Evolutionary conservation across 1,140 invertebrate genomes (phyloP), one percentile per base, ranked within the genome.

Genomic region (Dinoponera quadriceps): DNA sequence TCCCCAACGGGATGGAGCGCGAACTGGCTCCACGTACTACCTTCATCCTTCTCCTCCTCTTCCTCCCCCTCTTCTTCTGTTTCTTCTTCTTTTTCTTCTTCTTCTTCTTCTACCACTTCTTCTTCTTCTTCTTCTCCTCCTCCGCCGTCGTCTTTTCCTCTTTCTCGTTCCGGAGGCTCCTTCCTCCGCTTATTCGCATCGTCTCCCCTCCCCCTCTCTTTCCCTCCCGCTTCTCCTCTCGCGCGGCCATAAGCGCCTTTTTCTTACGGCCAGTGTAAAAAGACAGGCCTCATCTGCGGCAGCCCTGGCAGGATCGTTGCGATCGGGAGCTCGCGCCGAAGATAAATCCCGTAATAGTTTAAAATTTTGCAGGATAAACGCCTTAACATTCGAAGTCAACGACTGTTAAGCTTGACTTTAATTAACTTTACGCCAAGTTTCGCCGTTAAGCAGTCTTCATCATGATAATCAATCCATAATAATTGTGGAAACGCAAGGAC

Each of bases 251-350:
- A 62, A 89, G 77, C 77, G 77, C 83, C 78, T 91, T 78, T 91
- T 89, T 88, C 89, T 85, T 86, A 73, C 69, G 54, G 20, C 59
- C 88, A 69, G 75, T 71, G 87, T 90, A 93, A 93, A 93, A 93
- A 92, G 89, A 85, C 88, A 88, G 88, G 82, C 85, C 91, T 89
- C 88, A 81, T 89, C 87, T 84, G n/a, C 82, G 63, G 73, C 81
- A 60, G 73, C 60, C 68, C 74, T 74, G 20, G 55, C 88, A 88
- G 85, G 82, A 89, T 68, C 83, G 86, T 87, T 78, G 63, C 78
- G 68, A 85, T 54, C 49, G 74, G 85, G 81, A 80, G 60, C 72
- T 55, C 25, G 29, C 14, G 16, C 2, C 9, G 5, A 38, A 55
- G 20, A 20, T 57, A 20, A 20, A 7, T 57, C 13, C 60, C 22